phyloP scores from a whole-genome alignment of 2,113 vertebrate species.

The Acinonyx jubatus region DNA sequence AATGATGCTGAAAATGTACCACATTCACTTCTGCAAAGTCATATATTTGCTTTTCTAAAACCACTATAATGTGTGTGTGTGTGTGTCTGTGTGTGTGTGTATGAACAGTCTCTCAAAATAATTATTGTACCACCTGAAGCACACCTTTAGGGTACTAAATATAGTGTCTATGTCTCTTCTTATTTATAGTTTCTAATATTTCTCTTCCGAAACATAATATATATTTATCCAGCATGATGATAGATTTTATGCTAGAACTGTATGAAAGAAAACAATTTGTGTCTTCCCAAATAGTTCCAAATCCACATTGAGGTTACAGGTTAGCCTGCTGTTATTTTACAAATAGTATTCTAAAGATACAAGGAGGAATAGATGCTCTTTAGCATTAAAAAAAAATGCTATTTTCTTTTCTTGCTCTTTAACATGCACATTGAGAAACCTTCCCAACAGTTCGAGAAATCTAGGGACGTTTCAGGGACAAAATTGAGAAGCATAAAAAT shows the following conservation, averaged over 20 bases:
- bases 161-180: slow-evolving; percentile 53
- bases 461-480: slow-evolving; percentile 63
- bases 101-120: slow-evolving; percentile 71
- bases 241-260: slow-evolving; percentile 55
- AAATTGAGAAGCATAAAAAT: slow-evolving; percentile 75
- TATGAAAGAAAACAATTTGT: not conserved
- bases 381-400: slow-evolving; percentile 43
- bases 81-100: slow-evolving; percentile 58
- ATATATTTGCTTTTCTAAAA: slow-evolving; percentile 57
- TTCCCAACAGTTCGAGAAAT: slow-evolving; percentile 63
- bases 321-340: not conserved
- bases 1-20: slow-evolving; percentile 77
- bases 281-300: slow-evolving; percentile 4
- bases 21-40: slow-evolving; percentile 56
- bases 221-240: slow-evolving; percentile 63
- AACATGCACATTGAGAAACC: slow-evolving; percentile 58
- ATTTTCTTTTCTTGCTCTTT: slow-evolving; percentile 72
- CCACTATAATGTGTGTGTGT: slow-evolving; percentile 29
- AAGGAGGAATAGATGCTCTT: slow-evolving; percentile 65
- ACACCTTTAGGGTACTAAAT: slow-evolving; percentile 78
- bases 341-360: slow-evolving; percentile 77
- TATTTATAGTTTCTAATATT: slow-evolving; percentile 48
- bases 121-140: slow-evolving; percentile 64
- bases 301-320: not conserved
- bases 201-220: slow-evolving; percentile 66